Conservation (phyloP, 2,797 vertebrate genomes). For the Coregonus suidteri region DNA sequence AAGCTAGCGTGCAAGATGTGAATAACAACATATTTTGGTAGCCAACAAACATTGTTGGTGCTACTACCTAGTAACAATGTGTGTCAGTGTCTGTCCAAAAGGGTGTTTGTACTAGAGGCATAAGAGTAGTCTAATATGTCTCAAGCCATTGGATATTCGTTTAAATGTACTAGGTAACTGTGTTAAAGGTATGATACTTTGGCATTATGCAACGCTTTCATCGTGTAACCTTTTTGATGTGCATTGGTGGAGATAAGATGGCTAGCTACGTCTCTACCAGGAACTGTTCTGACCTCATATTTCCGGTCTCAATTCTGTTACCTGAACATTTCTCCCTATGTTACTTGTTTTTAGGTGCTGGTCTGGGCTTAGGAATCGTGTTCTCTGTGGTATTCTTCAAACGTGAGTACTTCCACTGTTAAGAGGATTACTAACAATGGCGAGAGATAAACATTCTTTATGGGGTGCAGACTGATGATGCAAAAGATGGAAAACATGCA, state of each 20-base stretch:
- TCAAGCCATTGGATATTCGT: not conserved
- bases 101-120: too few relatives aligned
- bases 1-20: not conserved
- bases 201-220: not conserved
- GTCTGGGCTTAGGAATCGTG: constrained; percentile 91
- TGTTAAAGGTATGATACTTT: not conserved
- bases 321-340: not conserved
- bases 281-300: not conserved
- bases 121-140: not conserved
- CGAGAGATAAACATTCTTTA: not conserved
- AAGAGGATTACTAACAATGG: not conserved
- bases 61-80: too few relatives aligned
- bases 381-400: constrained; percentile 97
- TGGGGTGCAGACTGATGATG: not conserved
- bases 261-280: not conserved
- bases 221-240: not conserved
- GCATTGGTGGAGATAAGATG: not conserved
- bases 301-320: not conserved
- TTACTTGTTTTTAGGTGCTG: constrained; percentile 81
- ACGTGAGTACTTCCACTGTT: constrained; percentile 80
- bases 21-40: not conserved
- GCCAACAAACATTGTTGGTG: not conserved
- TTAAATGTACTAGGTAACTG: not conserved
- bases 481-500: not conserved
- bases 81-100: not conserved